Conservation (phyloP, 2,888 invertebrate genomes). For the Tupiocoris notatus region DNA sequence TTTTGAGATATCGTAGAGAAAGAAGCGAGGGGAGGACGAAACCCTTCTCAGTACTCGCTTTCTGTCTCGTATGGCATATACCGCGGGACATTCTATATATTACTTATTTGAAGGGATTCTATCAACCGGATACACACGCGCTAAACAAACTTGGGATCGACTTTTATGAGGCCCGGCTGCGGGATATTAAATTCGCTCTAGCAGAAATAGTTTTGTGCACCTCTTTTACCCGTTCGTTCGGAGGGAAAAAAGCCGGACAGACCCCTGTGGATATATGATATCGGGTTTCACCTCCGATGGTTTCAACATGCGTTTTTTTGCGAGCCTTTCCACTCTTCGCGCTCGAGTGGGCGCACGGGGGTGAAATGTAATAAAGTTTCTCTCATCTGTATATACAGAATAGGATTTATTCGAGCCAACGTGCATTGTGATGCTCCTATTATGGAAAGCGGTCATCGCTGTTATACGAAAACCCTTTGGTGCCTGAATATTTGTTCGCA, state of each 20-base stretch:
- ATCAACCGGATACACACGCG: slow-evolving; percentile 37
- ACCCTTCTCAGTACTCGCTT: neutral
- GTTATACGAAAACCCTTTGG: too few relatives aligned
- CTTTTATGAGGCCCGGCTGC: slow-evolving; percentile 26
- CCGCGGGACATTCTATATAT: slow-evolving; percentile 29
- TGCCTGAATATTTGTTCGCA: too few relatives aligned
- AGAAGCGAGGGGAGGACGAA: neutral
- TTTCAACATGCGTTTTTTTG: neutral
- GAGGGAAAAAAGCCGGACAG: neutral
- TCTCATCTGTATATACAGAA: too few relatives aligned
- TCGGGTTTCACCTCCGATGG: neutral
- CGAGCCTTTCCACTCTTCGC: neutral
- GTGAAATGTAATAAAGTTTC: neutral
- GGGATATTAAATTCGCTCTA: slow-evolving; percentile 31
- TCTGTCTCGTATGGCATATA: neutral
- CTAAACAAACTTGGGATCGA: slow-evolving; percentile 35
- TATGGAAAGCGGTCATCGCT: too few relatives aligned
- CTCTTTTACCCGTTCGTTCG: neutral
- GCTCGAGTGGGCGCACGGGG: neutral
- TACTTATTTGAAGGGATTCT: slow-evolving; percentile 38
- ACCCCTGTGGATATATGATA: slow-evolving; percentile 3
- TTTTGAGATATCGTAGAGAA: neutral
- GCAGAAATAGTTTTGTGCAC: slow-evolving; percentile 30
- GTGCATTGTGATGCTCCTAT: too few relatives aligned
- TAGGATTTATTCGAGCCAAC: too few relatives aligned